Evolutionary conservation across 2,888 invertebrate species (phyloP), one percentile per base, ranked within the genome.

Genomic region (Mythimna lalbum): DNA sequence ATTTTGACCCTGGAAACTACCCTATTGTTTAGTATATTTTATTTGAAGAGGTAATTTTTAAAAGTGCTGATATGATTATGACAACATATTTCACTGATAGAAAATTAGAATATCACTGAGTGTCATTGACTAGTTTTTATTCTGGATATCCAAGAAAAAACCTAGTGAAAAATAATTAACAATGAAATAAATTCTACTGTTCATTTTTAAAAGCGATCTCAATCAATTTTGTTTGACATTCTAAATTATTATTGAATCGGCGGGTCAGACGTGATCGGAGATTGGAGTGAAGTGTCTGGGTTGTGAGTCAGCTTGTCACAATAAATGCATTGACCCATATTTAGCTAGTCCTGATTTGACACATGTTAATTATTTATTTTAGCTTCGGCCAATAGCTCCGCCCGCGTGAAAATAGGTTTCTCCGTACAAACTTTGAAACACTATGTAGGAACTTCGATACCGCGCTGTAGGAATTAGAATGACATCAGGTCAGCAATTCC

Each of bases 281-380:
- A 56, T 69, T 31, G n/a, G 17, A 60, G 23, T 47, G 36, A 47
- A 10, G 57, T 56, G 10, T 14, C 14, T 47, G 27, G 27, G 31
- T 4, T 5, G 21, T 66, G 74, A 74, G 66, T 74, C 74, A 73
- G 49, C 39, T 33, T 12, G 14, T 43, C 12, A 33, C 49, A n/a
- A 55, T 64, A 39, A 17, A 17, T 23, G 21, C 49, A 43, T n/a
- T 60, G 63, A 21, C 10, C 31, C 59, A 49, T 64, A 31, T 9
- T 27, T 63, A 47, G 36, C 14, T 33, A 12, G 33, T 33, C n/a
- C 50, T 63, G 50, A 64, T 72, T 52, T 59, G 5, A 21, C 1
- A 5, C 2, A 7, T 19, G 19, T 17, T 9, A 17, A 43, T 43
- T 4, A 17, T 14, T 43, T 43, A 5, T 43, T 43, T 17, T 19